A percentile compares a stretch with the other conserved stretches of the same genome.
These are phyloP conservation scores for Heliconius charithonia DNA, from an alignment of 2,888 invertebrate genomes.

Conservation along the genomic window DNA sequence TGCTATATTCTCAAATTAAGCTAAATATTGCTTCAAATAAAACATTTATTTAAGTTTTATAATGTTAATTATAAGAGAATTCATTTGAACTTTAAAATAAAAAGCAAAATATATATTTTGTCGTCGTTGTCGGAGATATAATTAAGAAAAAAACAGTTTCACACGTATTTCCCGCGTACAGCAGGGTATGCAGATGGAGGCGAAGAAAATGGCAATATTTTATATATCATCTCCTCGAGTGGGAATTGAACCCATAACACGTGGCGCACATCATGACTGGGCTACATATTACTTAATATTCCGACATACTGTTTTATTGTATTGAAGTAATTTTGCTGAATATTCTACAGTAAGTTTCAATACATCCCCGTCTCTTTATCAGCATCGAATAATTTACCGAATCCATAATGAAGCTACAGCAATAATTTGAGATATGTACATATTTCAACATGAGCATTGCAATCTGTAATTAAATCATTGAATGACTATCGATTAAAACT, in stretches of 20 bases:
- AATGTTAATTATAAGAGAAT: too few species aligned
- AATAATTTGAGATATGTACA: slow-evolving; percentile 27
- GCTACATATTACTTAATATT: neutral
- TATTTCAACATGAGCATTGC: slow-evolving; percentile 18
- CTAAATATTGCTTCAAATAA: neutral
- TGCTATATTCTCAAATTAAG: slow-evolving; percentile 1
- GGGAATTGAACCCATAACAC: too few species aligned
- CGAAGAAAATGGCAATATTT: too few species aligned
- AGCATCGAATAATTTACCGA: neutral
- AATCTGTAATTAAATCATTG: slow-evolving; percentile 26
- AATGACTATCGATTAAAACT: slow-evolving; percentile 13
- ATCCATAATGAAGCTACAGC: slow-evolving; percentile 13
- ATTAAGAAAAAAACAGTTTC: too few species aligned
- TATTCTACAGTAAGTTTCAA: neutral
- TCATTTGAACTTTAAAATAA: neutral
- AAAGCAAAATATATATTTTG: neutral
- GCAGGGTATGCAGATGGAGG: too few species aligned
- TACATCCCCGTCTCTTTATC: neutral
- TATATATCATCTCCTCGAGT: too few species aligned
- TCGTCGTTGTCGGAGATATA: too few species aligned
- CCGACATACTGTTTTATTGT: neutral
- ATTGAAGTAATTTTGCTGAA: neutral
- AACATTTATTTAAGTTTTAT: neutral
- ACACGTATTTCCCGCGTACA: too few species aligned
- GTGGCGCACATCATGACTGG: too few species aligned